A percentile compares a stretch with the other conserved stretches of the same genome.
Conservation (phyloP, 2,888 invertebrate species). For the Cephus rjabovi region DNA sequence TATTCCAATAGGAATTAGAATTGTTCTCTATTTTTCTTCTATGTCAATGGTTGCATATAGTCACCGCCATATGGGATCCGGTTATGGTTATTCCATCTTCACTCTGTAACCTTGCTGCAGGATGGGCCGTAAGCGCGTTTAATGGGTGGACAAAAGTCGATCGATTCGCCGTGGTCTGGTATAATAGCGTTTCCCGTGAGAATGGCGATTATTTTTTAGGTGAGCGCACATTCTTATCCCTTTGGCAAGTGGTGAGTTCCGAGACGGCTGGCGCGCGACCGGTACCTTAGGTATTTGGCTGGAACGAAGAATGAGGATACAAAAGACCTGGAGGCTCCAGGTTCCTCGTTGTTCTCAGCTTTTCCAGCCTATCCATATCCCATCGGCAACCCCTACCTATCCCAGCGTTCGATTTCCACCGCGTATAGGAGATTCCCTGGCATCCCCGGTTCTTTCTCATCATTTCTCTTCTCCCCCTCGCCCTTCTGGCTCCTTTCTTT, state of each 20-base stretch:
- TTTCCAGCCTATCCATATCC: neutral
- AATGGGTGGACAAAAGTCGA: too few species aligned
- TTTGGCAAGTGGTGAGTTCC: neutral
- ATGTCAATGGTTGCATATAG: too few species aligned
- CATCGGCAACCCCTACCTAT: neutral
- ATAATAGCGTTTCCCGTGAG: neutral
- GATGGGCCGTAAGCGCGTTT: too few species aligned
- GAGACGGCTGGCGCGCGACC: neutral
- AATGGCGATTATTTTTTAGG: constrained; percentile 1
- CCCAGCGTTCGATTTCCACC: too few species aligned
- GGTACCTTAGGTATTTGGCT: too few species aligned
- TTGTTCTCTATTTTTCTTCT: too few species aligned
- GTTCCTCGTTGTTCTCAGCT: constrained; percentile 4
- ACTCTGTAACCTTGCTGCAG: too few species aligned
- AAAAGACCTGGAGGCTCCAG: neutral
- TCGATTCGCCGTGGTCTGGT: too few species aligned
- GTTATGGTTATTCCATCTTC: too few species aligned
- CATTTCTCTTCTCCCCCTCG: neutral
- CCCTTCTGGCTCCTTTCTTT: neutral
- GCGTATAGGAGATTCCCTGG: neutral
- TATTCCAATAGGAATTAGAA: too few species aligned
- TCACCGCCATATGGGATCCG: too few species aligned
- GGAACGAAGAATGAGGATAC: neutral
- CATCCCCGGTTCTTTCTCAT: neutral
- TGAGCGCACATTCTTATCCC: neutral